Conservation (phyloP, 37 sponge, comb jelly and placozoan genomes). For the Corticium candelabrum region DNA sequence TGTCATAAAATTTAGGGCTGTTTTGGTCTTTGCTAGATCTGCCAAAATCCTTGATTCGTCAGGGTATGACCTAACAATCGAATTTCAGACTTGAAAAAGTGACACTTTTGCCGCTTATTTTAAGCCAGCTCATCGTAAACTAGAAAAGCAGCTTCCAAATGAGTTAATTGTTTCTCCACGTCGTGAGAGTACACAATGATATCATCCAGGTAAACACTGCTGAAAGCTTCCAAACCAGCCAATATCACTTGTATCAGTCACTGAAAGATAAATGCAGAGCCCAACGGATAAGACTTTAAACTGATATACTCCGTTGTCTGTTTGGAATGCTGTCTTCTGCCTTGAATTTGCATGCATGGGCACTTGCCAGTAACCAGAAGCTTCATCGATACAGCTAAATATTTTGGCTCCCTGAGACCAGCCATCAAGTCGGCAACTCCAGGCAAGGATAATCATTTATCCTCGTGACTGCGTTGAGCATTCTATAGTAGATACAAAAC, state of each 20-base stretch:
- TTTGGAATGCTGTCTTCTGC: slow-evolving; percentile 36
- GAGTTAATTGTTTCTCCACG: slow-evolving; percentile 17
- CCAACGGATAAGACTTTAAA: slow-evolving; percentile 43
- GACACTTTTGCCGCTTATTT: slow-evolving; percentile 16
- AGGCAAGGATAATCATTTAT: slow-evolving; percentile 46
- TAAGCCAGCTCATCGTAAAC: too few relatives aligned
- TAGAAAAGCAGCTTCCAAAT: slow-evolving; percentile 20
- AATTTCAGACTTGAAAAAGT: background rate
- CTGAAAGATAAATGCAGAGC: slow-evolving; percentile 44
- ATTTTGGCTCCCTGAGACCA: slow-evolving; percentile 15
- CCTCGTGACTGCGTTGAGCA: slow-evolving; percentile 21
- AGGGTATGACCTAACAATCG: slow-evolving; percentile 28
- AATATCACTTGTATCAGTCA: slow-evolving; percentile 28
- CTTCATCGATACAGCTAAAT: slow-evolving; percentile 31
- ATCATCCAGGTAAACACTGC: slow-evolving; percentile 37
- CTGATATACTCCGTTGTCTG: slow-evolving; percentile 18
- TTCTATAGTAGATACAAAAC: slow-evolving; percentile 34
- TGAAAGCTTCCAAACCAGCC: slow-evolving; percentile 9
- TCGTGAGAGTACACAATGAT: slow-evolving; percentile 19
- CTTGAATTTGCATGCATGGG: slow-evolving; percentile 12
- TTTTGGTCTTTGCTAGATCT: slow-evolving; percentile 23
- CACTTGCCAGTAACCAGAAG: slow-evolving; percentile 54
- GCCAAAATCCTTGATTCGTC: slow-evolving; percentile 9
- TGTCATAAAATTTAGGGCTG: slow-evolving; percentile 6
- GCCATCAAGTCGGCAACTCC: too few relatives aligned